Evolutionary conservation across 2,888 invertebrate species (phyloP).

Genomic region (Caenorhabditis drosophilae): DNA sequence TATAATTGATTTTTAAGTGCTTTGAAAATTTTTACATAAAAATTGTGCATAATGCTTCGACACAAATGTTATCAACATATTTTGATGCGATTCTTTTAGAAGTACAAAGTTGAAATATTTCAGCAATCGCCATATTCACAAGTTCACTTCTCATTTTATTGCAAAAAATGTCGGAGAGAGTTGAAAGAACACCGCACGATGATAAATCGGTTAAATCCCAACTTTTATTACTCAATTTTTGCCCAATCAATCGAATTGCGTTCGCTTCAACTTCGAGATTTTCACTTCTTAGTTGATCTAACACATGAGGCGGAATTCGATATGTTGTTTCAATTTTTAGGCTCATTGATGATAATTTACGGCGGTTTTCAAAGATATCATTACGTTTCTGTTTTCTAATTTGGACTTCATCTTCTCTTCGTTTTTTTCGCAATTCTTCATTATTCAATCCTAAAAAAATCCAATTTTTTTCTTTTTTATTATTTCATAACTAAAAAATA

Average conservation of each 20-base stretch:
- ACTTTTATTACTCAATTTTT: background rate
- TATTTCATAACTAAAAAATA: too few relatives aligned
- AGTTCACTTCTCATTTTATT: slow-evolving; percentile 5
- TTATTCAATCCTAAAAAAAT: slow-evolving; percentile 4
- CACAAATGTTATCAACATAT: background rate
- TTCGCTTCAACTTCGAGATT: background rate
- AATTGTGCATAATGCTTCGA: slow-evolving; percentile 3
- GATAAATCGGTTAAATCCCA: background rate
- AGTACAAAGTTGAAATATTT: background rate
- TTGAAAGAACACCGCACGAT: slow-evolving; percentile 9
- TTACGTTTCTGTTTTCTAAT: slow-evolving; percentile 21
- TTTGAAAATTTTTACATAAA: background rate
- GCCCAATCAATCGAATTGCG: slow-evolving; percentile 2
- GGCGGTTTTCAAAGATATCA: slow-evolving; percentile 18
- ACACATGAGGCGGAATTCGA: slow-evolving; percentile 4
- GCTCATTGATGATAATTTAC: slow-evolving; percentile 6
- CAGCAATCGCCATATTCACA: background rate
- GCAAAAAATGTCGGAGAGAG: slow-evolving; percentile 22
- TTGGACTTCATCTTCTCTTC: slow-evolving; percentile 27
- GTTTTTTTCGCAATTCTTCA: slow-evolving; percentile 14
- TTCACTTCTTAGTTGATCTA: slow-evolving; percentile 12
- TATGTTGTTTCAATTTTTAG: background rate
- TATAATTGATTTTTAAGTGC: slow-evolving; percentile 1
- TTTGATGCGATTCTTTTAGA: background rate
- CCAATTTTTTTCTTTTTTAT: background rate